Evolutionary conservation across 2,113 vertebrate species (phyloP), one percentile per base, ranked within the genome.

Genomic region (Tragelaphus imberbis): DNA sequence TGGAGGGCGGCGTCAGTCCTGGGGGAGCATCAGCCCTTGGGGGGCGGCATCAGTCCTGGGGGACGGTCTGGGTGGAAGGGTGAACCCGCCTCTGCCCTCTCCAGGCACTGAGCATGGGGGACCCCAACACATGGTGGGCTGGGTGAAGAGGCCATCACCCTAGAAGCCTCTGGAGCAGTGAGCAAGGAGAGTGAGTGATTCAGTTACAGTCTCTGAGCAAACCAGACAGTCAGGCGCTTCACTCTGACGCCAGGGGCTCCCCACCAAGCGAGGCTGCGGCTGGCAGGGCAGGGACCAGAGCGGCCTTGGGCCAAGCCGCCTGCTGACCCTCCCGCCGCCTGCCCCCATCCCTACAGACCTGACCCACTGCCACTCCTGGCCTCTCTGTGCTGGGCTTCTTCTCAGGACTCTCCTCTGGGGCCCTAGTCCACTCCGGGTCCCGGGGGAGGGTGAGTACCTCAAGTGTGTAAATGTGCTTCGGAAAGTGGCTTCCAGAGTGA

Each of bases 261-360:
- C 33, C 1, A 1, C 0, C 14, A 51, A 44, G 5, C 3, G 1
- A 33, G 47, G 51, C 36, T 86, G 58, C 25, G 0, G n/a, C 2
- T 33, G 2, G 1, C 10, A 1, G 19, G 12, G 28, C 10, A 2
- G 4, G 36, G 8, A 5, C 16, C 0, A 0, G 16, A 7, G 9
- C 3, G 36, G 4, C 65, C 21, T n/a, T 4, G 1, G 68, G 33
- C 2, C 27, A 0, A 0, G 44, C 81, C 7, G 40, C 15, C 51
- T 0, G 0, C 40, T 14, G n/a, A 4, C 16, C 5, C 58, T n/a
- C 2, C 30, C 17, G 6, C 47, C 2, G 6, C 21, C 16, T 7
- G 10, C 40, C 19, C 51, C 15, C 12, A 3, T 36, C 2, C 36
- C 30, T 28, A 7, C 47, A 19, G 49, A 16, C 47, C 56, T 47